Evolutionary conservation across 1,140 invertebrate species (phyloP), one percentile per base, ranked within the genome.

Genomic region (Thalassaphorura encarpata): DNA sequence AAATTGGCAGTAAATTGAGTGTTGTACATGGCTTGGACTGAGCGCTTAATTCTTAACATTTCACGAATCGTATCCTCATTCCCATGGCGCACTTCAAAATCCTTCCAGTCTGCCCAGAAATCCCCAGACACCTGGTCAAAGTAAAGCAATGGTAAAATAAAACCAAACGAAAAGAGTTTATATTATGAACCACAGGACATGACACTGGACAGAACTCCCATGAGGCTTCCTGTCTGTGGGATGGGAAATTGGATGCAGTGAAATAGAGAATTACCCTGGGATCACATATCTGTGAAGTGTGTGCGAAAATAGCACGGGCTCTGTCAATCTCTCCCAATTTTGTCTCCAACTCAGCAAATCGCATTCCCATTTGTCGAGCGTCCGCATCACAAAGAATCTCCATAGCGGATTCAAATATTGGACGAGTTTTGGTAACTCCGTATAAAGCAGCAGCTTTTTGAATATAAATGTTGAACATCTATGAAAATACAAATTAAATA

Each of bases 31-130:
- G 94, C 94, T 75, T 97, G 91, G 0, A 99, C 88, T 69, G 90
- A 95, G 62, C 96, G 80, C 72, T 97, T 97, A 49, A 99, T 97
- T 69, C 96, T 78, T 60, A 99, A 74, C 94, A 99, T 98, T 77
- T 99, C 97, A 47, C 94, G 77, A 80, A 99, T 93, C 0, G 96
- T 99, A 67, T 99, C 97, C 73, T 99, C 95, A 76, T 99, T 99
- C n/a, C 97, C 97, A 76, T 99, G 95, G 45, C 88, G 82, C 33
- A 97, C 89, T 79, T 99, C 97, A 78, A 99, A 99, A 66, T 98
- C 92, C 75, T 97, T 97, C 97, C 97, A 99, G 6, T 88, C 88
- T 69, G 93, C 85, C 97, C 97, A 99, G 69, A 99, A 99, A 31
- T 87, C 83, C 4, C 80, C 79, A 8, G 94, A 91, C 1, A 92